Evolutionary conservation across 2,888 invertebrate genomes (phyloP).

Genomic region (Pyrocoelia pectoralis): DNA sequence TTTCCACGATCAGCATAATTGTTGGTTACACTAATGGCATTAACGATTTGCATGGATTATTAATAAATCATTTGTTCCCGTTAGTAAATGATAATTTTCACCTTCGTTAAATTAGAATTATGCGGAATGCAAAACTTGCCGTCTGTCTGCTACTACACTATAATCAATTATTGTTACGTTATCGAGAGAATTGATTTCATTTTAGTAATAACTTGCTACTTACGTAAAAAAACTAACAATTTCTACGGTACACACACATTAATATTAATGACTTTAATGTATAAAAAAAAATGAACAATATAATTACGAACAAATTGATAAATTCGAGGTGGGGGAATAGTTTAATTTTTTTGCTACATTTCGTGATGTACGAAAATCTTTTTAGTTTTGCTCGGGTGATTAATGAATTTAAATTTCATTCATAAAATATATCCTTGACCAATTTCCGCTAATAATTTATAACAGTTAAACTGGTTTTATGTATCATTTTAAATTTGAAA

Average conservation of each 20-base stretch:
- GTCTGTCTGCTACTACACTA: too few species aligned
- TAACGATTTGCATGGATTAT: background rate
- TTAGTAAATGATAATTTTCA: background rate
- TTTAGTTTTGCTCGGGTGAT: background rate
- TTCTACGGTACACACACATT: too few species aligned
- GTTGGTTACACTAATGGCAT: background rate
- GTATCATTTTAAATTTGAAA: background rate
- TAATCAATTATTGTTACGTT: too few species aligned
- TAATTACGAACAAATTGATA: background rate
- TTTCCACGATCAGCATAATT: background rate
- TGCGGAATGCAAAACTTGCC: background rate
- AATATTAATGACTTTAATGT: too few species aligned
- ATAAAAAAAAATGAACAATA: background rate
- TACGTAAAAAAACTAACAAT: too few species aligned
- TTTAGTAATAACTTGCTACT: too few species aligned
- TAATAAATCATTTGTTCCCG: background rate
- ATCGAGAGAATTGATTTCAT: too few species aligned
- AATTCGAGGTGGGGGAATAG: background rate
- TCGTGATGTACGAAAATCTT: background rate
- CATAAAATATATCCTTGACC: constrained; percentile 10
- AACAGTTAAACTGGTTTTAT: background rate
- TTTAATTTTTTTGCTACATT: background rate
- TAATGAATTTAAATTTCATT: constrained; percentile 8
- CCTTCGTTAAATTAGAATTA: constrained; percentile 3
- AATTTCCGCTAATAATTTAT: background rate